Percentiles rank a stretch among this genome's conserved stretches.
Evolutionary conservation across 2,888 invertebrate genomes (phyloP).

Genomic region (Meganola albula): DNA sequence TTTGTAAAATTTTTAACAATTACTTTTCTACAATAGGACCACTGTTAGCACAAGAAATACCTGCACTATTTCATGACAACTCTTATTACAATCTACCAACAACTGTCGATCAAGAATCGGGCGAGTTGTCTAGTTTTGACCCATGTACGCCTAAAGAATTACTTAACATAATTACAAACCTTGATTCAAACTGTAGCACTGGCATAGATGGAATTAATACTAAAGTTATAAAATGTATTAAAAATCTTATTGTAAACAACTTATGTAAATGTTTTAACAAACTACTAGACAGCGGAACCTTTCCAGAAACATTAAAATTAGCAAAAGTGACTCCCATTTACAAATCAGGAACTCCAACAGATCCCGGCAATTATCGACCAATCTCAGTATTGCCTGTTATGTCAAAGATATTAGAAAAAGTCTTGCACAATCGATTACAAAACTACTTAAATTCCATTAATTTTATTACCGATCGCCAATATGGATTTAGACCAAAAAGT

Average conservation of each 20-base stretch:
- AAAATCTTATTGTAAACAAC: background rate
- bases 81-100: background rate
- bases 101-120: background rate
- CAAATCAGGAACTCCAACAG: background rate
- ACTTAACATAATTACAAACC: constrained; percentile 1
- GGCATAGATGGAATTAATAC: constrained; percentile 4
- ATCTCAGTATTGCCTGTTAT: background rate
- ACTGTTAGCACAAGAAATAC: constrained; percentile 3
- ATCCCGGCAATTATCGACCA: background rate
- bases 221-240: constrained; percentile 5
- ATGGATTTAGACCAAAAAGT: background rate
- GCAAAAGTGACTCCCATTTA: background rate
- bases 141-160: background rate
- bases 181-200: constrained; percentile 2
- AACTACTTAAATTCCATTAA: constrained; percentile 1
- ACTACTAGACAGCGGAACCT: background rate
- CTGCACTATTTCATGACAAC: background rate
- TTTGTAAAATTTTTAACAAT: constrained; percentile 3
- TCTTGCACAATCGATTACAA: background rate
- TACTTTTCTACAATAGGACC: constrained; percentile 6
- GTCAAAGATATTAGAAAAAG: background rate
- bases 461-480: background rate
- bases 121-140: background rate
- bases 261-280: constrained; percentile 1
- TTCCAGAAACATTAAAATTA: background rate